A percentile compares a stretch with the other conserved stretches of the same genome.
Evolutionary conservation across 2,113 vertebrate species (phyloP).

Genomic region (Pungitius pungitius): DNA sequence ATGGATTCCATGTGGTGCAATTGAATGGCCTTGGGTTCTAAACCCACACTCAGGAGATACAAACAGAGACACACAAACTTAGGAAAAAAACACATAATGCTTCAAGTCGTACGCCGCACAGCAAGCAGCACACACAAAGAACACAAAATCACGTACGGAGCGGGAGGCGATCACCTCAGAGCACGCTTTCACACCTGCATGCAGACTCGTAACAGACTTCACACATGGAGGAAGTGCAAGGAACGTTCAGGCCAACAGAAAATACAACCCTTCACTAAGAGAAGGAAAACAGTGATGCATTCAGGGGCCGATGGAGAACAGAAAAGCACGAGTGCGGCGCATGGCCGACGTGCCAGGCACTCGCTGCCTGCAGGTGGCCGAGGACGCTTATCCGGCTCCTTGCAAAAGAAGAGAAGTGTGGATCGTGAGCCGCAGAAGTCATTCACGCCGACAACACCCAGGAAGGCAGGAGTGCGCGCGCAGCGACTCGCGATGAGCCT

Average conservation of each 20-base stretch:
- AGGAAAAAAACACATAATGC: conserved; percentile 8
- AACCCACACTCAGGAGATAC: conserved; percentile 34
- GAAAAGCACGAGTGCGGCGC: no score
- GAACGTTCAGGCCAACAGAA: background rate
- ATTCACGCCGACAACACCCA: conserved; percentile 30
- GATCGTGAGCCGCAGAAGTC: conserved; percentile 51
- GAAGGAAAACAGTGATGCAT: conserved; percentile 1
- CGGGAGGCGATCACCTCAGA: background rate
- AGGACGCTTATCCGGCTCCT: conserved; percentile 41
- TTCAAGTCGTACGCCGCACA: conserved; percentile 2
- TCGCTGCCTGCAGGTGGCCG: conserved; percentile 66
- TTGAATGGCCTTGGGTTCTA: conserved; percentile 74
- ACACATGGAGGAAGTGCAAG: conserved; percentile 34
- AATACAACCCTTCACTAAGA: background rate
- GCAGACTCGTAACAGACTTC: conserved; percentile 45
- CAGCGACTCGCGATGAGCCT: conserved; percentile 33
- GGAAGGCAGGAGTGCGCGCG: conserved; percentile 17
- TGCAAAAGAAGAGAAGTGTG: conserved; percentile 33
- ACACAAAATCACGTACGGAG: conserved; percentile 14
- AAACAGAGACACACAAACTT: conserved; percentile 26
- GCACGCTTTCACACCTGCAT: conserved; percentile 50
- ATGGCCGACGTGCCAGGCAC: no score
- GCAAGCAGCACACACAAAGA: background rate
- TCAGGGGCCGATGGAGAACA: conserved; percentile 6
- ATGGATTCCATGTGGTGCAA: conserved; percentile 68